Conservation (phyloP, 2,113 vertebrate genomes). For the Stegastes partitus region DNA sequence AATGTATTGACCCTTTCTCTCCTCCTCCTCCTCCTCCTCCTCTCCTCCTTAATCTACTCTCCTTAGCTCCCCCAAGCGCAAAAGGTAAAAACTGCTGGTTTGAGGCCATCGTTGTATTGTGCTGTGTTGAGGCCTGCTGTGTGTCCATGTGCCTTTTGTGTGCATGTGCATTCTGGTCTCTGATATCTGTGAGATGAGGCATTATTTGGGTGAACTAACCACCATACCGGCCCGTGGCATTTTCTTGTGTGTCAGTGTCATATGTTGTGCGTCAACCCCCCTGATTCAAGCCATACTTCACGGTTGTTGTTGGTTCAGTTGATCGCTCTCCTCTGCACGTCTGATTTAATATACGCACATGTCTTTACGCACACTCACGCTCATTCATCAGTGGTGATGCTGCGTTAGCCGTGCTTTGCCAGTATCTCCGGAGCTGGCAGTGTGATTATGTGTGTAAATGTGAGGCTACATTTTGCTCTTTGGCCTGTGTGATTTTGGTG, state of each 20-base stretch:
- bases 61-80: conserved; percentile 97
- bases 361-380: conserved; percentile 48
- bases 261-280: conserved; percentile 38
- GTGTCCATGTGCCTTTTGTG: conserved; percentile 66
- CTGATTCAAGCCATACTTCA: conserved; percentile 43
- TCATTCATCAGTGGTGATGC: conserved; percentile 59
- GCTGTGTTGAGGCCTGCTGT: conserved; percentile 66
- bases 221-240: conserved; percentile 51
- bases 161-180: conserved; percentile 66
- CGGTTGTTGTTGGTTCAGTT: conserved; percentile 47
- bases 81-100: conserved; percentile 92
- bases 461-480: conserved; percentile 56
- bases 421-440: conserved; percentile 44
- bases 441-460: conserved; percentile 56
- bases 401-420: conserved; percentile 59
- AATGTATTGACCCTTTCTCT: conserved; percentile 72
- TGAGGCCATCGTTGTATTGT: conserved; percentile 78
- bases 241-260: conserved; percentile 53
- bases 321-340: conserved; percentile 62
- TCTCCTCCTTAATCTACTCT: conserved; percentile 78
- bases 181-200: conserved; percentile 22
- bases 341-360: conserved; percentile 52
- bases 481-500: conserved; percentile 56
- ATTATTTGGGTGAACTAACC: conserved; percentile 39
- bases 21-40: conserved; percentile 73